Evolutionary conservation across 2,888 invertebrate species (phyloP).

Genomic region (Spialia ferax): DNA sequence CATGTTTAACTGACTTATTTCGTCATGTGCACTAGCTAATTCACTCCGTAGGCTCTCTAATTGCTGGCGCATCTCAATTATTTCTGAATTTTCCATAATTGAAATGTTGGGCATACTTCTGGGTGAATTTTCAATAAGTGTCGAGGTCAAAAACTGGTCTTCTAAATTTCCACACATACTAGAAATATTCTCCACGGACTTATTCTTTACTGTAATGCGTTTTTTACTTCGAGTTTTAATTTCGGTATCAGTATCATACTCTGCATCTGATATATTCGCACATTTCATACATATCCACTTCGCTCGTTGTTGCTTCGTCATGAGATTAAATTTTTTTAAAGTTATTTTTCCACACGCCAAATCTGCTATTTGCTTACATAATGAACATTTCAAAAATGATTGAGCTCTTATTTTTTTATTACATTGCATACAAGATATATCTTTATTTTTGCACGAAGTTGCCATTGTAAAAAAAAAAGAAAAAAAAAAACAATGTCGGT

Average conservation of each 20-base stretch:
- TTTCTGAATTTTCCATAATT: conserved; percentile 3
- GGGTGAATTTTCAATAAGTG: background rate
- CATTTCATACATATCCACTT: background rate
- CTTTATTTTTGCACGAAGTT: background rate
- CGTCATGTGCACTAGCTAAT: background rate
- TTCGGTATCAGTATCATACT: background rate
- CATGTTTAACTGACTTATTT: background rate
- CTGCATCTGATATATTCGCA: background rate
- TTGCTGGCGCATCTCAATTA: background rate
- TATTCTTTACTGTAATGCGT: background rate
- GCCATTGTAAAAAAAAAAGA: too few species aligned
- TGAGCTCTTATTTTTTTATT: background rate
- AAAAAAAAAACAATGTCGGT: too few species aligned
- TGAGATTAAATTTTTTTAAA: background rate
- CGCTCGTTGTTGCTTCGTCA: background rate
- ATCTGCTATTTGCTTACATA: background rate
- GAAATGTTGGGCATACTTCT: background rate
- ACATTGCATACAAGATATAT: background rate
- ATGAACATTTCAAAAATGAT: background rate
- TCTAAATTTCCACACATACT: background rate
- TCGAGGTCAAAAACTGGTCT: background rate
- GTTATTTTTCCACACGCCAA: background rate
- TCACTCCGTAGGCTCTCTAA: background rate
- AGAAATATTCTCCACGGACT: background rate
- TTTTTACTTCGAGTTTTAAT: background rate